Evolutionary conservation across 2,797 vertebrate genomes (phyloP), one percentile per base, ranked within the genome.

Genomic region (Cynodonichthys magdalenae): DNA sequence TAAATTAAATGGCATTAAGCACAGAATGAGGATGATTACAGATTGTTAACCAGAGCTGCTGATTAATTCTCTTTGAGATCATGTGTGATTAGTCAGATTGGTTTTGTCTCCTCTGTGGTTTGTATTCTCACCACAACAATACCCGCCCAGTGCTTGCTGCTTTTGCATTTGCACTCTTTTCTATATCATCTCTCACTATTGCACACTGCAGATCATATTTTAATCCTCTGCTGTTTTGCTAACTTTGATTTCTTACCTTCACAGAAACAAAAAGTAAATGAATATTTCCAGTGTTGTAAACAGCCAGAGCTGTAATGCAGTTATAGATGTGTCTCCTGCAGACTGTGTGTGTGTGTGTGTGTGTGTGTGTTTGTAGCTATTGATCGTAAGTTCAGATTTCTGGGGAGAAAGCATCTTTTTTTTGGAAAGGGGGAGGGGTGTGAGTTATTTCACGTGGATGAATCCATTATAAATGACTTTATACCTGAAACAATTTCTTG

Each of bases 1-100:
- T 68, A 63, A 83, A 77, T 72, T 8, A 71, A 63, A 56, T 46
- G 10, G 60, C 71, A 61, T 78, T 69, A 76, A 55, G 70, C 48
- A 20, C 67, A 61, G 74, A 78, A 48, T 64, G 78, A 70, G 66
- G 55, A 59, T 75, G 82, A 84, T 83, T 82, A 63, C 69, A 54
- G 75, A 78, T 77, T 69, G 75, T 80, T 75, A 75, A 71, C 49
- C 75, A 63, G 58, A 74, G 77, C 79, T 72, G 86, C 74, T 84
- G 80, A 86, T 86, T 79, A 84, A 87, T 88, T 88, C 80, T 73
- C 81, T 80, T 81, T 83, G 80, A 87, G 83, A 86, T 82, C 75
- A 77, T 84, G 70, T 84, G 74, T 75, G 83, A 88, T 85, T 85
- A 80, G 75, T 87, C 72, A 66, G 81, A 84, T 84, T 81, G 75